Evolutionary conservation across 2,888 invertebrate species (phyloP).

Genomic region (Cataglyphis altisquamis): DNA sequence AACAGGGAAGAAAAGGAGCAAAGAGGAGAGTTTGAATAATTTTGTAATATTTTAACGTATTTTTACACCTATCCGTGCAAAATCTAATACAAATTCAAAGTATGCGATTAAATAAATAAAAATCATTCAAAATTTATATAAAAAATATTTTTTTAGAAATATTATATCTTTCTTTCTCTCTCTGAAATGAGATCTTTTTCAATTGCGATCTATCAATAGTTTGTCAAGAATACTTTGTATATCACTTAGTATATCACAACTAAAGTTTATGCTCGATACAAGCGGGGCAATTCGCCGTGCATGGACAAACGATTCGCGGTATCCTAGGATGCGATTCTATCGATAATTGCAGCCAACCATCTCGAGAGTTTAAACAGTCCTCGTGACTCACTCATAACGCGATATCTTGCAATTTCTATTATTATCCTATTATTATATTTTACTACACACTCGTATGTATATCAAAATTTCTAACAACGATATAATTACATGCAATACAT

Average conservation of each 20-base stretch:
- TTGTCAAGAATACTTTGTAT: conserved; percentile 24
- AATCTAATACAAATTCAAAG: neutral
- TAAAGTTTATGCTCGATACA: conserved; percentile 30
- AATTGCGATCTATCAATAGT: neutral
- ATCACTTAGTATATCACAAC: conserved; percentile 19
- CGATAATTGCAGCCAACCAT: conserved; percentile 67
- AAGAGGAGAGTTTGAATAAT: conserved; percentile 34
- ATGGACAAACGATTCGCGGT: conserved; percentile 49
- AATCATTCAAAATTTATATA: no score
- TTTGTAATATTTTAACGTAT: conserved; percentile 8
- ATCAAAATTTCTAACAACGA: conserved; percentile 27
- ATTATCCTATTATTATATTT: conserved; percentile 51
- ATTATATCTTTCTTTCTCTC: neutral
- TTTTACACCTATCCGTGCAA: neutral
- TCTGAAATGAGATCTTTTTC: neutral
- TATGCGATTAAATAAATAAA: neutral
- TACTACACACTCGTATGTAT: conserved; percentile 35
- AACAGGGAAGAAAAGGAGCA: conserved; percentile 31
- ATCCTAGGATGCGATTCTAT: conserved; percentile 66
- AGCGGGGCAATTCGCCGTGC: conserved; percentile 14
- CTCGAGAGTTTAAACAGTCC: conserved; percentile 61
- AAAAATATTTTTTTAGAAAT: no score
- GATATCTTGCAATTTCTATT: conserved; percentile 63
- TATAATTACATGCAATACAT: conserved; percentile 53
- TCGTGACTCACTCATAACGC: conserved; percentile 69